phyloP scores from a whole-genome alignment of 2,888 invertebrate species.

The Ormyrus labotus region DNA sequence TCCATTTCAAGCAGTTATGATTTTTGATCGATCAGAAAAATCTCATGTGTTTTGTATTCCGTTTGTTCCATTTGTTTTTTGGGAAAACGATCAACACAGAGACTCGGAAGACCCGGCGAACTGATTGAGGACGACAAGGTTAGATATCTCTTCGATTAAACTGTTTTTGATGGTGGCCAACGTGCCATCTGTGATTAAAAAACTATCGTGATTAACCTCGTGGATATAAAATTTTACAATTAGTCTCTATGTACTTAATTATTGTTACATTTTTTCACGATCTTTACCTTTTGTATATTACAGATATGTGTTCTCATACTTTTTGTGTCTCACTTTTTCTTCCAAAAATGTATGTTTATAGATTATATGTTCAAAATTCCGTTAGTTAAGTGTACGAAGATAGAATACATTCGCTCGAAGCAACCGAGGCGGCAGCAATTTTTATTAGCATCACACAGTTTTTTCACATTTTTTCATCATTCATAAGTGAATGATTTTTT shows the following conservation, averaged over 20 bases:
- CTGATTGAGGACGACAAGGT: constrained; percentile 84
- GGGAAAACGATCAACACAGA: constrained; percentile 80
- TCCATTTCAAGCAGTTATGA: background rate
- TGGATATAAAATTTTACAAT: constrained; percentile 26
- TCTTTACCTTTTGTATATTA: constrained; percentile 30
- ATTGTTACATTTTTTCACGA: constrained; percentile 1
- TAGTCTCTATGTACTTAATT: background rate
- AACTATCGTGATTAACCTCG: constrained; percentile 56
- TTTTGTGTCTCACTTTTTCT: constrained; percentile 41
- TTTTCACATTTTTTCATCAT: background rate
- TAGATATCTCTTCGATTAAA: constrained; percentile 74
- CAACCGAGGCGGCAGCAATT: constrained; percentile 54
- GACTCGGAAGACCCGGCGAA: constrained; percentile 87
- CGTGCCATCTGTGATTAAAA: constrained; percentile 56
- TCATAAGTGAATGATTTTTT: too few species aligned
- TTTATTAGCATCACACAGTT: background rate
- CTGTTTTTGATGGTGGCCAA: constrained; percentile 11
- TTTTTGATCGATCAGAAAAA: constrained; percentile 11
- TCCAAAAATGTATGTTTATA: constrained; percentile 38
- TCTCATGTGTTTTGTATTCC: constrained; percentile 40
- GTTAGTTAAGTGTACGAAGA: constrained; percentile 43
- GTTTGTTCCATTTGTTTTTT: constrained; percentile 61
- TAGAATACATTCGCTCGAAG: constrained; percentile 45
- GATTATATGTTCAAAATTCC: constrained; percentile 28
- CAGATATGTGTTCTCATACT: constrained; percentile 47